Evolutionary conservation across 1,140 invertebrate species (phyloP), one percentile per base, ranked within the genome.

Genomic region (Heliconius hermathena): DNA sequence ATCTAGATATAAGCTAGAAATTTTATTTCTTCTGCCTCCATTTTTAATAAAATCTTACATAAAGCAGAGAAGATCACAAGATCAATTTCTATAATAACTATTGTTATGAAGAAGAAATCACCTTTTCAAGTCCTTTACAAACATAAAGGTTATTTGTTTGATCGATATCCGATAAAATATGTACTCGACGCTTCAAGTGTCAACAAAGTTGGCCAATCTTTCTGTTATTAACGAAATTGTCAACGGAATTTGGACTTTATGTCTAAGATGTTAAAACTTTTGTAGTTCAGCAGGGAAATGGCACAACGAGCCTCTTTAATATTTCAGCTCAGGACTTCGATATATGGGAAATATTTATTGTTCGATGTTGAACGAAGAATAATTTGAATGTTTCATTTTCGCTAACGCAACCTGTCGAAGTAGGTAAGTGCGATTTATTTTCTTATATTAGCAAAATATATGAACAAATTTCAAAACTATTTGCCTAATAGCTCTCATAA

Each of bases 171-270:
- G 77, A 78, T 77, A 74, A 83, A 83, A 87, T 84, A 81, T 86
- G 84, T 88, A 81, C 83, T 85, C 74, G 57, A 83, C 81, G 82
- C 76, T 72, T 82, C 79, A 76, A 84, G 77, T 76, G 82, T 87
- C 84, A 85, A 85, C 81, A 84, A 85, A 84, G 84, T 85, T 86
- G 79, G 73, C 80, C 84, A 82, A 85, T 87, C 81, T 87, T 86
- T 84, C 81, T 79, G 82, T 87, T 84, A 85, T 84, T 85, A 84
- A 83, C 8, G 13, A 66, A 26, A 66, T 5, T 16, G 11, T 16
- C 26, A 29, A 66, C 16, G 8, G 26, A 66, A 29, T 66, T 66
- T 26, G 9, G 11, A 66, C 22, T 22, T 66, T 66, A 66, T 66
- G 1, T 29, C 26, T 66, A 29, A 29, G 26, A 29, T 1, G 26